These are phyloP conservation scores for Myotis planiceps DNA, from an alignment of 2,797 vertebrate genomes.

Conservation along the genomic window DNA sequence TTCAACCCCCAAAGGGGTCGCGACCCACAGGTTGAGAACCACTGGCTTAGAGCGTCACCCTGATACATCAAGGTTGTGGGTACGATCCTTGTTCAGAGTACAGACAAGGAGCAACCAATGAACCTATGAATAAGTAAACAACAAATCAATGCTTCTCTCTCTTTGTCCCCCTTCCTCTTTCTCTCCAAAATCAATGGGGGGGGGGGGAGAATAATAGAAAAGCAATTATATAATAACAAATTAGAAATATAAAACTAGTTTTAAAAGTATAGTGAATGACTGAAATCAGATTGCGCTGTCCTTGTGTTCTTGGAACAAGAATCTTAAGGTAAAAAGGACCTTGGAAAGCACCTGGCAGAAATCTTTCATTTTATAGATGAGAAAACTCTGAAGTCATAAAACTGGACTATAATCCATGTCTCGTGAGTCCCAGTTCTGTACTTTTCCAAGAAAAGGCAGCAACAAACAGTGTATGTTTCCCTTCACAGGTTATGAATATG, in stretches of 20 bases:
- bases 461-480: background rate
- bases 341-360: background rate
- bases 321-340: background rate
- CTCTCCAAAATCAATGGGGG: background rate
- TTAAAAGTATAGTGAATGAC: background rate
- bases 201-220: background rate
- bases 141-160: background rate
- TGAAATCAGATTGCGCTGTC: background rate
- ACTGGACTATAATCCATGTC: background rate
- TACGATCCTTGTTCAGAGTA: background rate
- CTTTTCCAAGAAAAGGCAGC: background rate
- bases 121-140: background rate
- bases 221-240: background rate
- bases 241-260: conserved; percentile 17
- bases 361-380: background rate
- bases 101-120: background rate
- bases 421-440: background rate
- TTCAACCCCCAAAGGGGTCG: too few species aligned
- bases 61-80: background rate
- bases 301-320: background rate
- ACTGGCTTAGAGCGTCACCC: background rate
- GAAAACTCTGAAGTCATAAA: background rate
- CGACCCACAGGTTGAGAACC: too few species aligned
- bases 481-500: background rate
- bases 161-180: background rate